Base-by-base conservation (phyloP, 1,140 invertebrate species). In the Cephus cinctus region DNA sequence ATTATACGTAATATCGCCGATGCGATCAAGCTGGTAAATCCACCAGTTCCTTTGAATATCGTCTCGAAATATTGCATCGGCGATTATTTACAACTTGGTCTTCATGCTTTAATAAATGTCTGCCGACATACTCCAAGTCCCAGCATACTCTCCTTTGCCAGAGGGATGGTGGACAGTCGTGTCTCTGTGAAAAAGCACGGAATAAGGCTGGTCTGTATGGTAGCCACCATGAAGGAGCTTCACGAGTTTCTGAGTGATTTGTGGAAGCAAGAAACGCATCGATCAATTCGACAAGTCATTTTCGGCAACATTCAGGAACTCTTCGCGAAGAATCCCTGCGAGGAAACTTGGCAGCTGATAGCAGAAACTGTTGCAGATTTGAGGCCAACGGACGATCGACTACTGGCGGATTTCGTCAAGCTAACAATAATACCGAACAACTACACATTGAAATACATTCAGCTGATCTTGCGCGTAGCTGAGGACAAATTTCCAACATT, bases 151-250 rank as follows among this genome's bases (percentile, higher is more conserved):
- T 0, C 39, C 0, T 59, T 69, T 19, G 52, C 56, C 0, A 44
- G 25, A 11, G 48, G 20, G 4, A 44, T 72, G 3, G 5, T 50
- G 0, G 40, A 30, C 0, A 34, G 56, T 21, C 47, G 52, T 5
- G 52, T 71, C 0, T 57, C 65, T 3, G 43, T 65, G 0, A 60
- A 47, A 4, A 72, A 72, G 27, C 61, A 67, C 3, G 62, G 63
- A 0, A 59, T 73, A 8, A 55, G 64, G 22, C 4, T 74, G 5
- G 48, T 74, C 30, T 46, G 16, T 14, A 5, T 42, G 0, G 35
- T 63, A 2, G 53, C 57, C 0, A 6, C 58, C 3, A 18, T 44
- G 0, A 23, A 52, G 0, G 25, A 69, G 4, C 30, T 59, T 3
- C 12, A 20, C 0, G 6, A 31, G 0, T 67, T 63, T n/a, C 36